These are phyloP conservation scores for Pelecanus crispus DNA, from an alignment of 2,113 vertebrate species.

Conservation along the genomic window DNA sequence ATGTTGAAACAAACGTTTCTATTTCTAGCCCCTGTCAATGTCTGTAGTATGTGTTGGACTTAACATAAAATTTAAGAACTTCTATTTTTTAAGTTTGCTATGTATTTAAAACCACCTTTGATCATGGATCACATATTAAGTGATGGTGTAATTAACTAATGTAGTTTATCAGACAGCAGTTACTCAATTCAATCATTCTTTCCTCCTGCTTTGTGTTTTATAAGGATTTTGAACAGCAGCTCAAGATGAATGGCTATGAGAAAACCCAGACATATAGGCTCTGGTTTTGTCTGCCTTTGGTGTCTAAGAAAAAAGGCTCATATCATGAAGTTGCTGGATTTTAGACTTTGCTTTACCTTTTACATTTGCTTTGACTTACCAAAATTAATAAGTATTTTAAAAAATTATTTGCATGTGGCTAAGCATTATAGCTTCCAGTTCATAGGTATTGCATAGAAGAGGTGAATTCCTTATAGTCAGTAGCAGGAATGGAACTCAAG, in stretches of 20 bases:
- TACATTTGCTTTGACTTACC: not conserved
- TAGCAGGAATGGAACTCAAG: not conserved
- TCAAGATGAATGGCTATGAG: not conserved
- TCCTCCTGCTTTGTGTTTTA: constrained; percentile 6
- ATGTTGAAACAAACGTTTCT: constrained; percentile 53
- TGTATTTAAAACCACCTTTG: constrained; percentile 1
- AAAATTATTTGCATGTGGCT: not conserved
- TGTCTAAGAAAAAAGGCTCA: not conserved
- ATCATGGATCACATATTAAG: not conserved
- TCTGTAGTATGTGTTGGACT: constrained; percentile 1
- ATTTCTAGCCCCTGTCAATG: constrained; percentile 30
- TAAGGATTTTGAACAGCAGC: not conserved
- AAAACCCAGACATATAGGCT: not conserved
- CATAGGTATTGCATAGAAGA: not conserved
- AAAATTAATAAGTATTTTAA: not conserved
- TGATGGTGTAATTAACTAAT: not conserved
- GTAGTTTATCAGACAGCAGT: not conserved
- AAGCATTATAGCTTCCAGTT: not conserved
- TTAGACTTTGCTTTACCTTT: not conserved
- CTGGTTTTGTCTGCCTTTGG: not conserved
- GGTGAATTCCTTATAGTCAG: not conserved
- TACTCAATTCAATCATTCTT: not conserved
- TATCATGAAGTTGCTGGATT: not conserved
- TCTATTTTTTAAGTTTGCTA: not conserved
- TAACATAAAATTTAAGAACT: not conserved